Evolutionary conservation across 2,888 invertebrate genomes (phyloP).

Genomic region (Synergus gifuensis): DNA sequence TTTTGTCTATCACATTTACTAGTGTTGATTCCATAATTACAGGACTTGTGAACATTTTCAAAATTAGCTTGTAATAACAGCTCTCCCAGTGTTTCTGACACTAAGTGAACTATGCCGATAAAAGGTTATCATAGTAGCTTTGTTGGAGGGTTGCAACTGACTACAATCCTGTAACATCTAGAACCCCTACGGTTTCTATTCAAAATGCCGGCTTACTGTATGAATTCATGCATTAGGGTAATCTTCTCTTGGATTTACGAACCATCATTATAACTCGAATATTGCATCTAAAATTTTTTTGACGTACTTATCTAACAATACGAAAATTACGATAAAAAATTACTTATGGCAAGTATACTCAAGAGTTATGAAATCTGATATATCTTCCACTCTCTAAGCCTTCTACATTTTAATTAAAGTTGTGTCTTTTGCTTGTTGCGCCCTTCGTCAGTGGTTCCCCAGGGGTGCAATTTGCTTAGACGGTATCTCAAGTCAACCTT

Average conservation of each 20-base stretch:
- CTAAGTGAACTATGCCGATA: constrained; percentile 26
- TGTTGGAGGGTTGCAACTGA: constrained; percentile 54
- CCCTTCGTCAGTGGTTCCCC: constrained; percentile 65
- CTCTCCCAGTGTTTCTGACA: constrained; percentile 9
- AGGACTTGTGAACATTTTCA: constrained; percentile 46
- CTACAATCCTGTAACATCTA: constrained; percentile 47
- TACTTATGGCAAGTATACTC: background rate
- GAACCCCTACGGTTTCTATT: constrained; percentile 58
- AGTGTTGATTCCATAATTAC: background rate
- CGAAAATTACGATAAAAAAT: too few relatives aligned
- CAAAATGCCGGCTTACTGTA: constrained; percentile 62
- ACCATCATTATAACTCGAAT: constrained; percentile 52
- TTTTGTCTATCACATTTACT: too few relatives aligned
- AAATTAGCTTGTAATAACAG: background rate
- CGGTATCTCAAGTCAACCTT: constrained; percentile 45
- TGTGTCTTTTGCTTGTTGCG: constrained; percentile 65
- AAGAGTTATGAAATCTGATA: background rate
- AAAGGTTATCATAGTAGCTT: constrained; percentile 49
- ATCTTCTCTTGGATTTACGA: constrained; percentile 52
- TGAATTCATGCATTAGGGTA: constrained; percentile 69
- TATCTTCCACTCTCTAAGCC: background rate
- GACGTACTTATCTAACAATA: constrained; percentile 1
- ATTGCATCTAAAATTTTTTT: constrained; percentile 59
- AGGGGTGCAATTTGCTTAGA: constrained; percentile 69
- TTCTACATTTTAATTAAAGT: constrained; percentile 73